Percentiles rank a stretch among this genome's conserved stretches.
Conservation (phyloP, 2,888 invertebrate species). For the Fragum fragum region DNA sequence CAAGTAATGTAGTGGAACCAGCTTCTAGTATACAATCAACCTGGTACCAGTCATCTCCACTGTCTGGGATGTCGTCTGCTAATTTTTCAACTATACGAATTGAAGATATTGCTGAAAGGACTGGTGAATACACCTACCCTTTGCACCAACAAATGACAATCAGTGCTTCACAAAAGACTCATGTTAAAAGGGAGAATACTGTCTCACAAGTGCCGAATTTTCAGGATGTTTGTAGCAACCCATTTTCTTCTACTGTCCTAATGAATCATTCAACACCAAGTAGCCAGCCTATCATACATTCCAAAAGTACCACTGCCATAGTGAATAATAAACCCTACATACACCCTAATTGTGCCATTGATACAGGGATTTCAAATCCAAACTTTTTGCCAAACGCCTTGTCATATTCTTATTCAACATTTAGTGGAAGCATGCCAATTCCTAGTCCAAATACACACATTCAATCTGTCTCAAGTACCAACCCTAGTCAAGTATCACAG, state of each 20-base stretch:
- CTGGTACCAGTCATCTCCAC: slow-evolving; percentile 32
- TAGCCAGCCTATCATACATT: neutral
- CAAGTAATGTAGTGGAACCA: neutral
- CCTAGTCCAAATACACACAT: slow-evolving; percentile 1
- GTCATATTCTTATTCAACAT: neutral
- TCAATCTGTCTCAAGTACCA: slow-evolving; percentile 1
- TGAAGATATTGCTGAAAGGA: slow-evolving; percentile 51
- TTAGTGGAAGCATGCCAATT: neutral
- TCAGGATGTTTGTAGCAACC: neutral
- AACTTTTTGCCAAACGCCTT: neutral
- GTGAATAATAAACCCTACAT: neutral
- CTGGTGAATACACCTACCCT: neutral
- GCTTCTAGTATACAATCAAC: slow-evolving; percentile 7
- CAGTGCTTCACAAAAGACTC: neutral
- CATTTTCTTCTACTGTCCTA: neutral
- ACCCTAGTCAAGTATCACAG: slow-evolving; percentile 8
- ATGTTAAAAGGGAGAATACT: neutral
- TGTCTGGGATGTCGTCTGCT: slow-evolving; percentile 11
- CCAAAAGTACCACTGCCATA: neutral
- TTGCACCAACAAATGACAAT: neutral
- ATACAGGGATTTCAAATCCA: neutral
- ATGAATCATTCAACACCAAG: slow-evolving; percentile 7
- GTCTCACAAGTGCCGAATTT: neutral
- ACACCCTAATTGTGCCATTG: neutral
- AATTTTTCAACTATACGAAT: slow-evolving; percentile 38